These are phyloP conservation scores for Callyntrura sp. DNA, from an alignment of 2,888 invertebrate species.

Conservation along the genomic window DNA sequence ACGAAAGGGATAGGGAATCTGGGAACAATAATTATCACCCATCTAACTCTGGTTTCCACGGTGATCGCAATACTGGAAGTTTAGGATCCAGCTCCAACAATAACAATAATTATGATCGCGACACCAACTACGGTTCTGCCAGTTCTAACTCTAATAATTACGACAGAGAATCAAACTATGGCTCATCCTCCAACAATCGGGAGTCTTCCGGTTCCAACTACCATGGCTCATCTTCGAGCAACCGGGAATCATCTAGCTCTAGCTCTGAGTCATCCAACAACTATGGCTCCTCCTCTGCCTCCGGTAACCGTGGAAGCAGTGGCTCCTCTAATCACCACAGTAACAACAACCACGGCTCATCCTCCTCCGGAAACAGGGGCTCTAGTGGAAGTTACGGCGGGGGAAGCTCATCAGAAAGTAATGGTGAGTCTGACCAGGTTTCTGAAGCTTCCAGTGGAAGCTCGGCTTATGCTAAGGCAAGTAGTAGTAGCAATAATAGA, in stretches of 20 bases:
- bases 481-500: constrained; percentile 7
- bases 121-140: background rate
- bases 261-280: background rate
- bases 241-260: constrained; percentile 1
- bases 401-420: constrained; percentile 59
- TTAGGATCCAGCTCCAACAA: no score
- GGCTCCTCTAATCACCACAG: constrained; percentile 24
- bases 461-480: constrained; percentile 35
- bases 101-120: background rate
- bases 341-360: background rate
- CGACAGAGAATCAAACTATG: background rate
- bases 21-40: constrained; percentile 24
- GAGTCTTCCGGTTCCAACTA: no score
- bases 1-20: constrained; percentile 19
- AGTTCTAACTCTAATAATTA: background rate
- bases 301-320: constrained; percentile 31
- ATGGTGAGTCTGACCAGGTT: constrained; percentile 61
- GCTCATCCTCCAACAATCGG: background rate
- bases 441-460: constrained; percentile 52
- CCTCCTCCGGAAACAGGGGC: constrained; percentile 32
- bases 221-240: constrained; percentile 24
- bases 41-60: background rate
- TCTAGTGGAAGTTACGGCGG: constrained; percentile 53
- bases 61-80: no score
- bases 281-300: background rate